Base-by-base conservation (phyloP, 2,797 vertebrate species). In the Syncerus caffer region DNA sequence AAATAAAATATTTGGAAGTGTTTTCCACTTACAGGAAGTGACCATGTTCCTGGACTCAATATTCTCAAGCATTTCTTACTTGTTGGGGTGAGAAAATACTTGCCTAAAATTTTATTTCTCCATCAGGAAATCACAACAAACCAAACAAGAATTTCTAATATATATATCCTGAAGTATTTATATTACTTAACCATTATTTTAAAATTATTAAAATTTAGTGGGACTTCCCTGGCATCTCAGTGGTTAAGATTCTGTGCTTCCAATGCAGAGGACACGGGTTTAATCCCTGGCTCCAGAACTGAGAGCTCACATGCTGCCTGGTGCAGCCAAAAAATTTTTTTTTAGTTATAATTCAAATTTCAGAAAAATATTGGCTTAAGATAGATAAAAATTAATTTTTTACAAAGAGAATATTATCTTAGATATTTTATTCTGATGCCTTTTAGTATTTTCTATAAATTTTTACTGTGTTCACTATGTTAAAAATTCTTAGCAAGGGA, bases 321-420 rank as follows among this genome's bases (percentile, higher is more conserved):
- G 38, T 42, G 13, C 38, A 25, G 38, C 12, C 38, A 25, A 74
- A 42, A 74, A 14, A 25, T 2, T 3, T 7, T 74, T 74, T 25
- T 74, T 25, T 25, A 93, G 64, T 60, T 95, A 94, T 4, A 89
- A 88, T 74, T 95, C 84, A 97, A 94, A 58, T 93, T 95, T 96
- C 92, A 88, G 21, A 85, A 91, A 92, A 31, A 95, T 45, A 94
- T 0, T 94, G 31, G 21, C 21, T 83, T 94, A 71, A 95, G 78
- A 60, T 29, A 86, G 88, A 58, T 34, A 13, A 96, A 95, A 96
- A 93, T 84, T 74, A 83, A 83, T 62, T 89, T 29, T 50, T 95
- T 78, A 85, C 57, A 94, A 95, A 93, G 58, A 50, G 17, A 78
- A 25, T 62, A 78, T 3, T 55, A 80, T 55, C n/a, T 23, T 90